Percentiles rank a stretch among this genome's conserved stretches.
phyloP scores from a whole-genome alignment of 2,888 invertebrate genomes.

The Escarpia spicata region DNA sequence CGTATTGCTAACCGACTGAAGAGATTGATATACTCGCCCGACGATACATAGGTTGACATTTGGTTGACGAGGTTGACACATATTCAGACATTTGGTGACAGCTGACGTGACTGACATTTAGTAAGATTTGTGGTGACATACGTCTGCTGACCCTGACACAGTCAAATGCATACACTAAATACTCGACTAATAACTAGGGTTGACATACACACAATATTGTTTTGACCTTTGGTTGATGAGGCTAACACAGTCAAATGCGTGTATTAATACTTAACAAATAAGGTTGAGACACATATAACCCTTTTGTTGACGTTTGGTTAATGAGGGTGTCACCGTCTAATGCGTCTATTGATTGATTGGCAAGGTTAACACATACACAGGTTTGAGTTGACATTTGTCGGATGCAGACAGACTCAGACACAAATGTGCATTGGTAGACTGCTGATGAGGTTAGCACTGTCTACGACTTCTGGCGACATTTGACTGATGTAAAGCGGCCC shows the following conservation, averaged over 20 bases:
- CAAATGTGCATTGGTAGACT: background rate
- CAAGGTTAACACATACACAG: too few species aligned
- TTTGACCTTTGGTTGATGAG: background rate
- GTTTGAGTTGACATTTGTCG: too few species aligned
- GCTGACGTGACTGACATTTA: too few species aligned
- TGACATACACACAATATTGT: background rate
- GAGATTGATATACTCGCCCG: too few species aligned
- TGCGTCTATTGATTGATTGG: too few species aligned
- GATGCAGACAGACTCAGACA: background rate
- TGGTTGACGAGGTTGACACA: too few species aligned
- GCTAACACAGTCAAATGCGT: background rate
- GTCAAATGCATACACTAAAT: background rate
- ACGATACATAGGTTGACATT: too few species aligned
- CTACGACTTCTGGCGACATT: background rate
- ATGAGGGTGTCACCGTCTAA: background rate
- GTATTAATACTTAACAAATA: background rate
- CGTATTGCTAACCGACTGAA: too few species aligned
- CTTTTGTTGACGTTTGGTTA: background rate
- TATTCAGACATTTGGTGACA: too few species aligned
- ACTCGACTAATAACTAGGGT: background rate
- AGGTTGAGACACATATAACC: background rate
- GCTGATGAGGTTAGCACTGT: background rate
- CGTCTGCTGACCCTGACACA: too few species aligned
- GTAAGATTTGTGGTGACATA: too few species aligned
- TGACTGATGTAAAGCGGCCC: background rate